Conservation (phyloP, 2,113 vertebrate genomes). For the Gallinago jamesoni region DNA sequence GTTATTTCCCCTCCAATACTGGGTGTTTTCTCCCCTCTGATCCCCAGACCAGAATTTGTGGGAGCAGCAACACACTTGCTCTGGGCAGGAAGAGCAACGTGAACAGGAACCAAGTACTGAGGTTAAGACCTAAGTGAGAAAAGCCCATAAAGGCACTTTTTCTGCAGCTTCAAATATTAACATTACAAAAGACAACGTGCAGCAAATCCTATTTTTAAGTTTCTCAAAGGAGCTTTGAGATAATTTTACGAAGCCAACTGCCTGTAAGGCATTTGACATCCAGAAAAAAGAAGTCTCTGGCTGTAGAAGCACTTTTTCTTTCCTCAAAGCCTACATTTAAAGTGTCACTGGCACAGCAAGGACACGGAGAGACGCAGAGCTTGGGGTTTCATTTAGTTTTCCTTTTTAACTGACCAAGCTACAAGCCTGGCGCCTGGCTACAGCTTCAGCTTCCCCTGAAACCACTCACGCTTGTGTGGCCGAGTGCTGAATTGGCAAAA, state of each 20-base stretch:
- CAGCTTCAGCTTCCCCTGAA: background rate
- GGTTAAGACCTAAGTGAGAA: background rate
- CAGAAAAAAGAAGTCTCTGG: background rate
- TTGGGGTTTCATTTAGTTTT: background rate
- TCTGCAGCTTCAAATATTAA: background rate
- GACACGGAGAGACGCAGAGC: background rate
- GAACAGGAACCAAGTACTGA: background rate
- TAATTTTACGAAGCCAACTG: background rate
- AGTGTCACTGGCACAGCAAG: background rate
- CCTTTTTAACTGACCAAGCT: background rate
- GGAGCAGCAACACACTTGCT: background rate
- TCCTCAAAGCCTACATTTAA: background rate
- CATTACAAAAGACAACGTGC: background rate
- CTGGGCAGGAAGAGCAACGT: rapidly evolving
- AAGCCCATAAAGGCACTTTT: background rate
- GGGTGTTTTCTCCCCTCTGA: background rate
- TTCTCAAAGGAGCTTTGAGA: constrained; percentile 16
- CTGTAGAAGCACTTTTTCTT: background rate
- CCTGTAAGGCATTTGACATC: background rate
- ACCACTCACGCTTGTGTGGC: background rate
- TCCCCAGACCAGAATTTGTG: background rate
- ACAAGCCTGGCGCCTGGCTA: background rate
- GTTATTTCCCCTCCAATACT: background rate
- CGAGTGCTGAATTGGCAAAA: background rate
- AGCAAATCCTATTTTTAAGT: constrained; percentile 11